Conservation (phyloP, 1,140 invertebrate genomes). For the Micrasema minimum region DNA sequence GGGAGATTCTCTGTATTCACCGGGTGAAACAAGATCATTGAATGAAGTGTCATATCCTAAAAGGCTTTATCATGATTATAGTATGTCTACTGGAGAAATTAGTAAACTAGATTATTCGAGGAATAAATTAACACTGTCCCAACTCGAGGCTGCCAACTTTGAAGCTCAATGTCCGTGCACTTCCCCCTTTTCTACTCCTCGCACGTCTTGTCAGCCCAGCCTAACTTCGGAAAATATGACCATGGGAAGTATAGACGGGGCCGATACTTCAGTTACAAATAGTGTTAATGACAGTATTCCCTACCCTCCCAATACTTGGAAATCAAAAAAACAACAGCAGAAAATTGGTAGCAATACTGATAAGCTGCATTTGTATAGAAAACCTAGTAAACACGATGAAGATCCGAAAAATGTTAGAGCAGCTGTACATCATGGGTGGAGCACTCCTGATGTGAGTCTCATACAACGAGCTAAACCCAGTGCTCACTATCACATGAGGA, state of each 20-base stretch:
- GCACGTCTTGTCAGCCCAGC: conserved; percentile 69
- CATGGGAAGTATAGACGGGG: conserved; percentile 64
- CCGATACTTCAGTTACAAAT: conserved; percentile 63
- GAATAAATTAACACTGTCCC: conserved; percentile 66
- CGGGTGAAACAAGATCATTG: conserved; percentile 48
- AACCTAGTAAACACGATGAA: conserved; percentile 63
- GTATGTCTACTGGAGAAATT: conserved; percentile 52
- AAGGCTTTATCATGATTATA: conserved; percentile 43
- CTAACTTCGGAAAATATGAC: conserved; percentile 66
- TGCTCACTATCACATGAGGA: conserved; percentile 65
- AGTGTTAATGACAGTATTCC: conserved; percentile 63
- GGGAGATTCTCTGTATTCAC: conserved; percentile 56
- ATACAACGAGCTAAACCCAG: conserved; percentile 62
- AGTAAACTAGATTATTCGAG: conserved; percentile 55
- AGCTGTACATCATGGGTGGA: conserved; percentile 60
- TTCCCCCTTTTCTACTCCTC: conserved; percentile 77
- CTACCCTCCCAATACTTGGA: conserved; percentile 59
- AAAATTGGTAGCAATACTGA: conserved; percentile 6
- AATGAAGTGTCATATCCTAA: conserved; percentile 36
- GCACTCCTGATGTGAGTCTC: conserved; percentile 63
- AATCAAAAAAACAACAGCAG: conserved; percentile 57
- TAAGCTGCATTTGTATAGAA: conserved; percentile 56
- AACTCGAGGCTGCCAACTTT: conserved; percentile 74
- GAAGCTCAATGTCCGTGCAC: conserved; percentile 78
- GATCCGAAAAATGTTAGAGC: conserved; percentile 63